These are phyloP conservation scores for Arothron firmamentum DNA, from an alignment of 2,113 vertebrate genomes.

Conservation along the genomic window DNA sequence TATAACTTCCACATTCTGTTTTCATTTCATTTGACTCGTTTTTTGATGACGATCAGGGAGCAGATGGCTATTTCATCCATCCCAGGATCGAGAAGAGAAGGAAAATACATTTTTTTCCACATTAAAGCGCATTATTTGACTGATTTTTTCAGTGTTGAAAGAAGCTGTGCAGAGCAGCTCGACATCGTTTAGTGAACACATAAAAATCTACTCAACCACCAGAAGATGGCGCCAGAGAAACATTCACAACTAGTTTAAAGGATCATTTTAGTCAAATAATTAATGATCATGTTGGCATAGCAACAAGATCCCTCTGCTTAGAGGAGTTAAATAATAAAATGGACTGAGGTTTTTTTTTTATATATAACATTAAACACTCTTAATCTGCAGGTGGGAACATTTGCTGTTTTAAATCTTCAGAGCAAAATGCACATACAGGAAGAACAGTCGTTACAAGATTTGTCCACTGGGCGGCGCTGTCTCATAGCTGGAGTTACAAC, in stretches of 20 bases:
- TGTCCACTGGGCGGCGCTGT: slow-evolving; percentile 7
- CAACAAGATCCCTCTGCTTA: too few species aligned
- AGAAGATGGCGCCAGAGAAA: too few species aligned
- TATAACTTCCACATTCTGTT: slow-evolving; percentile 26
- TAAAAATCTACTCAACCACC: too few species aligned
- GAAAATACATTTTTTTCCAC: neutral
- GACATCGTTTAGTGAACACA: neutral
- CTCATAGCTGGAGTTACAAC: neutral
- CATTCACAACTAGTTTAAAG: too few species aligned
- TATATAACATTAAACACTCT: too few species aligned
- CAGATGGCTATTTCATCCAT: neutral
- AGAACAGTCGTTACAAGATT: neutral
- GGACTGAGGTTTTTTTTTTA: too few species aligned
- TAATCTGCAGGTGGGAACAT: too few species aligned
- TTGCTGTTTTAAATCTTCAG: too few species aligned
- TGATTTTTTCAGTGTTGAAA: neutral
- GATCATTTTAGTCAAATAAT: too few species aligned
- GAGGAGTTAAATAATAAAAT: too few species aligned
- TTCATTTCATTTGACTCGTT: slow-evolving; percentile 24
- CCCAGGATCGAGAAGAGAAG: neutral
- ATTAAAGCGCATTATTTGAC: neutral
- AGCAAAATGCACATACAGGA: neutral
- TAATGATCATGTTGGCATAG: too few species aligned
- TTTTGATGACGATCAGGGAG: neutral
- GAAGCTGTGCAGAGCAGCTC: neutral